Evolutionary conservation across 37 sponge, comb jelly and placozoan species (phyloP), one percentile per base, ranked within the genome.

Genomic region (Ianthella basta): DNA sequence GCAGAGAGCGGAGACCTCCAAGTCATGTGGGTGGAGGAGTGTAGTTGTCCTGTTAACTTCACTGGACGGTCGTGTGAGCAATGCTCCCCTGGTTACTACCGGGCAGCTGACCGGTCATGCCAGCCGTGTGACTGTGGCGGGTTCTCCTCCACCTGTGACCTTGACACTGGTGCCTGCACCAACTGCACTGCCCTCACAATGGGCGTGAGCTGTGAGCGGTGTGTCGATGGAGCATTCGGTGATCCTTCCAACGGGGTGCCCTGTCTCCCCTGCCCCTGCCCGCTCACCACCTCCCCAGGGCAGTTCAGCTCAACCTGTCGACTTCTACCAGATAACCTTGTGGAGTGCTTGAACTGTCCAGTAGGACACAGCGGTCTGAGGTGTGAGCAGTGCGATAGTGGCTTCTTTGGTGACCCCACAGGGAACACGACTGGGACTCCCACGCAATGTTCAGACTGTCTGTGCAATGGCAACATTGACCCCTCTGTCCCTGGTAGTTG

Each of bases 381-480:
- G 40, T 83, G 84, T 83, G 84, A 83, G 39, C 4, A 1, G 15
- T 83, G 84, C 24, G 69, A 25, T 25, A 23, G 35, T 20, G 84
- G 84, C 15, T 83, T 67, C 69, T 83, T 37, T 69, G 84, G 84
- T 40, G 84, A 83, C 37, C 84, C 84, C 4, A 66, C 56, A 1
- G 82, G 82, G 18, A 35, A 19, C 54, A 50, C 12, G 16, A 75
- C 78, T 18, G 93, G 93, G 19, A 67, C 33, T 27, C 84, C 87
- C 18, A 68, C 87, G 0, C n/a, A 27, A 14, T 95, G 96, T 81
- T 83, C 92, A 5, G 89, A 92, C 59, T 95, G 96, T 59, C 35
- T 36, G 64, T 96, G 97, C 70, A 96, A 87, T 63, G 86, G 88
- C 15, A 96, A 93, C 77, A 87, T 93, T 21, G 86, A 93, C 60